Evolutionary conservation across 2,888 invertebrate species (phyloP), one percentile per base, ranked within the genome.

Genomic region (Scrobipalpa atriplicella): DNA sequence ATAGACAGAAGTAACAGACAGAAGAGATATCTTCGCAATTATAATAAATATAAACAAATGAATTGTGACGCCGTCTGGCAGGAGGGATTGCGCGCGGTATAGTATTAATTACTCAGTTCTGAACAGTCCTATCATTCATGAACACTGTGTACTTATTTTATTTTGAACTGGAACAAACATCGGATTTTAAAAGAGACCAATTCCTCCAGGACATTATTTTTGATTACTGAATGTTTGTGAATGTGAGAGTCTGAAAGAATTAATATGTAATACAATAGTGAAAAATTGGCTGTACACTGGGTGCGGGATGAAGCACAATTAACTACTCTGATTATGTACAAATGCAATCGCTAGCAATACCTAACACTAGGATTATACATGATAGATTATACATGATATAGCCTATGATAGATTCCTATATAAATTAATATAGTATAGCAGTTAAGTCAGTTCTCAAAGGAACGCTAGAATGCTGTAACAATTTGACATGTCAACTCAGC

Each of bases 301-400:
- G 47, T 47, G 47, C 47, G 47, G n/a, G 47, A n/a, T n/a, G 16
- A 47, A 1, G 29, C 29, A 29, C 29, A 29, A 29, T 29, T 29
- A 29, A 2, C 29, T 29, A 29, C 29, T 29, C 29, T 2, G 29
- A 29, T 29, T 3, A n/a, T 47, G 47, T 47, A 47, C 47, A 47
- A 47, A 47, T 47, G 47, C 47, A 47, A 47, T n/a, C 16, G 47
- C 16, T 47, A 47, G 47, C 47, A 47, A 47, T 47, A 47, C 16
- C 47, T 47, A 47, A 47, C 47, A 16, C 16, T 47, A 47, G 47
- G 47, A 47, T 47, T 47, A 47, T 47, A 47, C 47, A 47, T n/a
- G n/a, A n/a, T n/a, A n/a, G n/a, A n/a, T n/a, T n/a, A n/a, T n/a
- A n/a, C n/a, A 16, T 47, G n/a, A 16, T 43, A 47, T 16, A 16